Evolutionary conservation across 1,140 invertebrate species (phyloP).

Genomic region (Rhyzopertha dominica): DNA sequence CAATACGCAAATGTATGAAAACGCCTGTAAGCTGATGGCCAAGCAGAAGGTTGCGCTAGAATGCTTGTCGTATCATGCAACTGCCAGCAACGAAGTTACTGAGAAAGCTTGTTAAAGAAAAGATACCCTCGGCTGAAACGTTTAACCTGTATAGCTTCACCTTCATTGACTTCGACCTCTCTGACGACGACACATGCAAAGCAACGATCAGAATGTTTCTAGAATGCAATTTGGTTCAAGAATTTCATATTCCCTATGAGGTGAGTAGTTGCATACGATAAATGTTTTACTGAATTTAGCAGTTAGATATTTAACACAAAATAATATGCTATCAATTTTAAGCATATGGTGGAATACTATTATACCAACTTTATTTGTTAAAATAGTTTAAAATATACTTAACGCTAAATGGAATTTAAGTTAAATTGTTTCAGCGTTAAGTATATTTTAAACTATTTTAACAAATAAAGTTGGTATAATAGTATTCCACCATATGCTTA

Average conservation of each 20-base stretch:
- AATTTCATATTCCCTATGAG: slow-evolving; percentile 91
- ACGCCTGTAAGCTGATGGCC: slow-evolving; percentile 92
- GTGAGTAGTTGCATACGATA: no score
- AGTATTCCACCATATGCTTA: no score
- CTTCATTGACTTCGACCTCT: slow-evolving; percentile 83
- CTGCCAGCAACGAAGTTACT: slow-evolving; percentile 84
- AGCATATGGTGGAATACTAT: no score
- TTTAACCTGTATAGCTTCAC: slow-evolving; percentile 84
- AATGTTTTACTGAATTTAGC: no score
- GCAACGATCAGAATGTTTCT: slow-evolving; percentile 91
- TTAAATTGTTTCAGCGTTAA: no score
- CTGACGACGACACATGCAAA: slow-evolving; percentile 87
- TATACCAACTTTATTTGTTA: no score
- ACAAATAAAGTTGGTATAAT: no score
- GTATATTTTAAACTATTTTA: no score
- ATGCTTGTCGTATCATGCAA: slow-evolving; percentile 93
- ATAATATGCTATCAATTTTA: no score
- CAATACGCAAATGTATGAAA: slow-evolving; percentile 97
- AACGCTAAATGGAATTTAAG: no score
- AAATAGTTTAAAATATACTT: no score
- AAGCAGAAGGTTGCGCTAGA: slow-evolving; percentile 94
- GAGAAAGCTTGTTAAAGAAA: slow-evolving; percentile 66
- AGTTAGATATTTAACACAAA: no score
- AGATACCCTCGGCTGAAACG: slow-evolving; percentile 70
- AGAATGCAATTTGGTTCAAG: slow-evolving; percentile 82